Base-by-base conservation (phyloP, 2,797 vertebrate species). In the Neosilurus hyrtlii region DNA sequence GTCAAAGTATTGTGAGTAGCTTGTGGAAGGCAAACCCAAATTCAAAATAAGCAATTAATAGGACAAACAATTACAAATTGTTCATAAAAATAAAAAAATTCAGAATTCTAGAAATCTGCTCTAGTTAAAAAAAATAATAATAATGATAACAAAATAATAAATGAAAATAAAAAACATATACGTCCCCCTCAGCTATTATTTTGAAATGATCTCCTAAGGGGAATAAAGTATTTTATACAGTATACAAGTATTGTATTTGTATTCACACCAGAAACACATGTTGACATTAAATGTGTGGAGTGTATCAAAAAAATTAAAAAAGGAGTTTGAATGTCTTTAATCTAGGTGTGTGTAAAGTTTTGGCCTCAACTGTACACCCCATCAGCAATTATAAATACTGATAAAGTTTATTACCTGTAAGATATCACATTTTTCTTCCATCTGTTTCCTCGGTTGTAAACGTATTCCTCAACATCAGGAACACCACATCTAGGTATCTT, bases 351-450 rank as follows among this genome's bases (percentile, higher is more conserved):
- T 76, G 20, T 76, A 15, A n/a, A 76, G 4, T n/a, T 8, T 61
- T 43, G 73, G 9, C 6, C 30, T 51, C 3, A 26, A 24, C 22
- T 16, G 2, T 43, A 62, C 12, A 63, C 59, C 59, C 24, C 49
- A 77, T 62, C 22, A 77, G 22, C 8, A 16, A 30, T 61, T 49
- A 30, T 76, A 30, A 57, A 79, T 9, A 26, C 37, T 43, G 22
- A 0, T 77, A 9, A 61, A 56, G 16, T 9, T 72, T 11, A 37
- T 80, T 89, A 95, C 94, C 90, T 93, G 92, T 94, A 95, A 76
- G 93, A 92, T 85, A 95, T 87, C 82, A 91, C 79, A 0, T 91
- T 94, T 89, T 94, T 95, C 75, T 90, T 91, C 95, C 94, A 95
- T 14, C 88, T 89, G 52, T 89, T 87, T 24, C 89, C 88, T 81